Evolutionary conservation across 2,113 vertebrate genomes (phyloP).

Genomic region (Elaphurus davidianus): DNA sequence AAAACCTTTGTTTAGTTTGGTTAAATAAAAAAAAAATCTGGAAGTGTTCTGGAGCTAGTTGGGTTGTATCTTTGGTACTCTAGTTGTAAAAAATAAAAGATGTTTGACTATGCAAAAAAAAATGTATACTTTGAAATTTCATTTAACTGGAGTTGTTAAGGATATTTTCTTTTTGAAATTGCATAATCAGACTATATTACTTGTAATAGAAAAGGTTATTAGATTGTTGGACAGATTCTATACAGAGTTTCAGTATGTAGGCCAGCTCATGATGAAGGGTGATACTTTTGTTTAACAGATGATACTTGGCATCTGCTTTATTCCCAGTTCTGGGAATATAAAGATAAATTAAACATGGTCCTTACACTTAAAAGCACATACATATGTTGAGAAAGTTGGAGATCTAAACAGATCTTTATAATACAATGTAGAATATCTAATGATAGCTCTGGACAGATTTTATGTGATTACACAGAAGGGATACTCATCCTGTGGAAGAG

Average conservation of each 20-base stretch:
- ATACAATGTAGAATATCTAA: not conserved
- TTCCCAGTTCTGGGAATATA: not conserved
- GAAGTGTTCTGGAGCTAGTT: conserved; percentile 25
- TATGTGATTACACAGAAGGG: not conserved
- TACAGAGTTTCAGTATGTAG: not conserved
- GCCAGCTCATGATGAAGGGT: not conserved
- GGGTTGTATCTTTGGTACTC: conserved; percentile 32
- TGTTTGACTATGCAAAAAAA: conserved; percentile 31
- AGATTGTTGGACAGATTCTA: not conserved
- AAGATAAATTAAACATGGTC: conserved; percentile 2
- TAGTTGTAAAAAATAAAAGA: conserved; percentile 60
- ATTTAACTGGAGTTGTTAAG: not conserved
- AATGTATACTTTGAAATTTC: conserved; percentile 36
- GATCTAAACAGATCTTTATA: not conserved
- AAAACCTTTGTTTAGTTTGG: conserved; percentile 51
- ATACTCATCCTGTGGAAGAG: not conserved
- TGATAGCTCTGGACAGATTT: not conserved
- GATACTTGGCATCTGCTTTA: not conserved
- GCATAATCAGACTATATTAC: not conserved
- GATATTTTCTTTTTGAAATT: conserved; percentile 28
- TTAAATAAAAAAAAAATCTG: conserved; percentile 26
- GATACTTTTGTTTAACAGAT: not conserved
- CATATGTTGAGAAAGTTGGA: not conserved
- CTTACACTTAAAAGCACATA: not conserved
- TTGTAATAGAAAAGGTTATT: not conserved